phyloP scores from a whole-genome alignment of 2,797 vertebrate genomes.

The Galago senegalensis region DNA sequence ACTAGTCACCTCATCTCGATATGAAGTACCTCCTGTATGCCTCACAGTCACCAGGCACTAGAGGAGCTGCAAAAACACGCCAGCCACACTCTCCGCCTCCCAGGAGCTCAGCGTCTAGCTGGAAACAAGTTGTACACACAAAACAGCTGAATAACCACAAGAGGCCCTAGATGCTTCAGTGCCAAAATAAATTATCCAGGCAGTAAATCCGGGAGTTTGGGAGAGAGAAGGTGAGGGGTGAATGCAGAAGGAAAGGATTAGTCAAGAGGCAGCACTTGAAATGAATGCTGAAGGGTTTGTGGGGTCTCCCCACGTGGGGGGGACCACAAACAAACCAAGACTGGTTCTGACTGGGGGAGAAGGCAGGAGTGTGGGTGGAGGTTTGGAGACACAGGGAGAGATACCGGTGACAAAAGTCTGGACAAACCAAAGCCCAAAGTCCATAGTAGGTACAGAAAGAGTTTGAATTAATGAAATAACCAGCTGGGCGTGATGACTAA shows the following conservation, averaged over 20 bases:
- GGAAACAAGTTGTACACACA: conserved; percentile 61
- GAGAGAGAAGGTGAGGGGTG: background rate
- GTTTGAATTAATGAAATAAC: background rate
- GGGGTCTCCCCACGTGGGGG: background rate
- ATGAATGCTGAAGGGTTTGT: background rate
- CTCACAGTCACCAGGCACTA: background rate
- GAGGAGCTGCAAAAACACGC: background rate
- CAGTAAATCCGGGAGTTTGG: background rate
- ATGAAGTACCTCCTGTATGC: background rate
- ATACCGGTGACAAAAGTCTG: background rate
- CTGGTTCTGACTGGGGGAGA: background rate
- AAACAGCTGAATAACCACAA: conserved; percentile 62
- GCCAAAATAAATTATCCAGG: conserved; percentile 66
- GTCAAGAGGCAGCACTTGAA: background rate
- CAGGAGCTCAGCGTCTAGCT: conserved; percentile 52
- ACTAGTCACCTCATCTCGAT: background rate
- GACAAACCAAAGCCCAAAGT: background rate
- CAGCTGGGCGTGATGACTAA: background rate
- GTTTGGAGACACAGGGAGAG: background rate
- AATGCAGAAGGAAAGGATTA: background rate
- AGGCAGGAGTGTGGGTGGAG: background rate
- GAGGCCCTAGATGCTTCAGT: conserved; percentile 47
- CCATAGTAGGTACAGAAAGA: background rate
- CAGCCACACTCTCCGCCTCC: conserved; percentile 10
- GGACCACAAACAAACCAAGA: background rate